A percentile compares a stretch with the other conserved stretches of the same genome.
phyloP scores from a whole-genome alignment of 1,140 invertebrate species.

The Linepithema humile region DNA sequence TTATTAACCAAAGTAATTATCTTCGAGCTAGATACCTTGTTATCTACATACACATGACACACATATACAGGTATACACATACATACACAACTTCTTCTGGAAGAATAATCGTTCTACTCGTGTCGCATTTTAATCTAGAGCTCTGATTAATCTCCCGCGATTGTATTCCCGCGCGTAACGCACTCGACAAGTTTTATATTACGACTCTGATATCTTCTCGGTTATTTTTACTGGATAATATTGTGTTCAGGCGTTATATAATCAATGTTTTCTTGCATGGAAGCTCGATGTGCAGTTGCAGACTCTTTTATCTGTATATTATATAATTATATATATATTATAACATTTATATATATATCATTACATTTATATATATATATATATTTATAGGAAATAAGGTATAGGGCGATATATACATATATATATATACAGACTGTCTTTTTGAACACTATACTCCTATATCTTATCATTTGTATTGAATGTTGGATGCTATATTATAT shows the following conservation, averaged over 20 bases:
- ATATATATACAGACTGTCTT: conserved; percentile 60
- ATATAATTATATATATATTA: conserved; percentile 72
- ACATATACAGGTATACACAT: background rate
- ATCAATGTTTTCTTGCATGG: conserved; percentile 84
- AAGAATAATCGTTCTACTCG: background rate
- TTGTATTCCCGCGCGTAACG: background rate
- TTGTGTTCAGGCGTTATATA: conserved; percentile 80
- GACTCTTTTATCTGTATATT: conserved; percentile 80
- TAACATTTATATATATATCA: conserved; percentile 60
- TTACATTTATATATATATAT: conserved; percentile 62
- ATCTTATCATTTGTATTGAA: conserved; percentile 78
- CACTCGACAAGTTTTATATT: conserved; percentile 8
- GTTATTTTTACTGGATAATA: conserved; percentile 75
- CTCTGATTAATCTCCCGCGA: conserved; percentile 9
- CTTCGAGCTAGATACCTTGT: background rate
- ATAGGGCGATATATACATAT: conserved; percentile 48
- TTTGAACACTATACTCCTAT: conserved; percentile 56
- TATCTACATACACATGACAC: conserved; percentile 19
- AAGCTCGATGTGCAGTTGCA: conserved; percentile 84
- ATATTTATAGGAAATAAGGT: conserved; percentile 62
- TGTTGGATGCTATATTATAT: conserved; percentile 78
- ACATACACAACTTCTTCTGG: background rate
- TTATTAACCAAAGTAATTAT: too few species aligned
- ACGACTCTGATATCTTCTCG: conserved; percentile 50
- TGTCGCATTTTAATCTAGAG: conserved; percentile 7